Evolutionary conservation across 2,113 vertebrate species (phyloP).

Genomic region (Nothoprocta perdicaria): DNA sequence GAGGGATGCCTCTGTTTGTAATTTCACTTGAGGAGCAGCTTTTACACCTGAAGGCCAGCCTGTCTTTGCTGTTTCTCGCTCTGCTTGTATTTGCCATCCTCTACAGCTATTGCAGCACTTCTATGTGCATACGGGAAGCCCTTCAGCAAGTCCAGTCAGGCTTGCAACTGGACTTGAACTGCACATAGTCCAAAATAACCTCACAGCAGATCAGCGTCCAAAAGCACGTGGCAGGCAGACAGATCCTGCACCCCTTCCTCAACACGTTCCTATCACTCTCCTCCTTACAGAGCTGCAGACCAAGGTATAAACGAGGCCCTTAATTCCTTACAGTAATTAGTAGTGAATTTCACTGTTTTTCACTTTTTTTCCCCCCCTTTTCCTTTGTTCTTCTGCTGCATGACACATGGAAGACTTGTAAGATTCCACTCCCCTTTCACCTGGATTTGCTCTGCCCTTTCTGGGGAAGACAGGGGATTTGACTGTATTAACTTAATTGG

Average conservation of each 20-base stretch:
- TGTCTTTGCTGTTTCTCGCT: neutral
- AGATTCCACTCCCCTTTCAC: constrained; percentile 34
- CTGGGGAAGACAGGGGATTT: constrained; percentile 55
- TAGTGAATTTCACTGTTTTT: neutral
- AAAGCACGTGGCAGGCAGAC: neutral
- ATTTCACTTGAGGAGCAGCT: neutral
- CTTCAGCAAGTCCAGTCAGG: neutral
- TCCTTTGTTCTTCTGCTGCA: neutral
- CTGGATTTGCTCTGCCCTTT: constrained; percentile 69
- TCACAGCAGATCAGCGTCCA: neutral
- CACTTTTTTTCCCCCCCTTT: neutral
- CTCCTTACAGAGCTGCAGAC: neutral
- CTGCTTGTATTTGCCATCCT: rapidly evolving
- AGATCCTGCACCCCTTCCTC: rapidly evolving
- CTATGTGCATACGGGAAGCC: rapidly evolving
- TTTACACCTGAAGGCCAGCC: neutral
- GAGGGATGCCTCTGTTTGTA: neutral
- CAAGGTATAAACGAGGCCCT: neutral
- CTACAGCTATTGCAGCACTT: rapidly evolving
- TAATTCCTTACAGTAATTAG: neutral
- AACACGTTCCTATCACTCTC: neutral
- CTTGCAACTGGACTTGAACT: rapidly evolving
- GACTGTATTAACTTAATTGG: constrained; percentile 62
- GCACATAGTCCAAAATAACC: neutral
- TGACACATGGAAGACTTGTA: neutral